Conservation (phyloP, 2,888 invertebrate species). For the Cistogaster globosa region DNA sequence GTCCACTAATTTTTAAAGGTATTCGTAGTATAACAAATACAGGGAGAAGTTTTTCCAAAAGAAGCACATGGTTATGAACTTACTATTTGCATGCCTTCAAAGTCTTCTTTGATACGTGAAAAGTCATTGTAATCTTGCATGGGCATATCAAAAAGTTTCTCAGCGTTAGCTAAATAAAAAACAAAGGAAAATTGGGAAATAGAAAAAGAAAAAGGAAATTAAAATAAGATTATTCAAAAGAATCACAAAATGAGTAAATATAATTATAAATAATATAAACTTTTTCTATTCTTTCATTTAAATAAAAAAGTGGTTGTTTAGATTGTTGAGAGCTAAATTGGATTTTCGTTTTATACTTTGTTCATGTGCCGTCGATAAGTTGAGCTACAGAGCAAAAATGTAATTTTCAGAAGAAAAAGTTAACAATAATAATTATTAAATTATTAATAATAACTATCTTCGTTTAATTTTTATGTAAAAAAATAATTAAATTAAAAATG, state of each 20-base stretch:
- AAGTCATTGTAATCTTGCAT: conserved; percentile 92
- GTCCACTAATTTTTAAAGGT: conserved; percentile 26
- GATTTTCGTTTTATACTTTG: too few species aligned
- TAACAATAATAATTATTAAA: too few species aligned
- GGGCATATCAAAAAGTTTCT: conserved; percentile 93
- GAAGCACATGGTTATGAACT: conserved; percentile 55
- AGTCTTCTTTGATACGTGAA: conserved; percentile 86
- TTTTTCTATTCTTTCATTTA: conserved; percentile 20
- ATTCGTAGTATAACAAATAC: not conserved
- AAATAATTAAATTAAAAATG: too few species aligned
- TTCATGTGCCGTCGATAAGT: too few species aligned
- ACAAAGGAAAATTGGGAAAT: not conserved
- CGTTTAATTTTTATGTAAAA: too few species aligned
- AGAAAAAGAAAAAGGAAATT: conserved; percentile 3
- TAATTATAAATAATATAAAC: conserved; percentile 55
- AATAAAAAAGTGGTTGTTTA: not conserved
- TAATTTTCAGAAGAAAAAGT: too few species aligned
- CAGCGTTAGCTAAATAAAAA: conserved; percentile 86
- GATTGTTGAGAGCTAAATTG: too few species aligned
- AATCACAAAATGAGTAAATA: conserved; percentile 66
- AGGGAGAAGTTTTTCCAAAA: conserved; percentile 3
- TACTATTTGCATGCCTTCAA: conserved; percentile 86
- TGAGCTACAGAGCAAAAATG: too few species aligned
- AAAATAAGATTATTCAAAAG: conserved; percentile 47
- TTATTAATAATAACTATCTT: too few species aligned